Evolutionary conservation across 37 sponge, comb jelly and placozoan genomes (phyloP), one percentile per base, ranked within the genome.

Genomic region (Oopsacas minuta): DNA sequence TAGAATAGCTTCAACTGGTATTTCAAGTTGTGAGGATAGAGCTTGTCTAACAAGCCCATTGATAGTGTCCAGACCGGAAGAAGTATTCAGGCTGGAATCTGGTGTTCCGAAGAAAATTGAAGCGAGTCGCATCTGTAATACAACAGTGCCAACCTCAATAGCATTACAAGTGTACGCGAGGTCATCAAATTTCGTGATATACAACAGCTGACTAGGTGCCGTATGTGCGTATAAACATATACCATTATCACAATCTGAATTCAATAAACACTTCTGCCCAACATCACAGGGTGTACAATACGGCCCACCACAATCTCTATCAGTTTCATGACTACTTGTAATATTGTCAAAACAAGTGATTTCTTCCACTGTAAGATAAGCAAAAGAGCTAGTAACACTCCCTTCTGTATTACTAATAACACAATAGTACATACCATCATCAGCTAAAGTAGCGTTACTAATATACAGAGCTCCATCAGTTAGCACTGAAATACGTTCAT

Each of bases 281-380:
- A 75, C 51, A 37, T 81, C 87, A 52, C 94, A 93, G 32, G 89
- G 91, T 0, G 15, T 39, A 39, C 94, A 93, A 84, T 85, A 89
- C 0, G 51, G 36, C 17, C 94, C 94, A 37, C 94, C 94, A 84
- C 94, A 93, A 39, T 93, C 94, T 0, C 84, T 38, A 52, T 93
- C 94, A 7, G 91, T 93, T 83, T 93, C 94, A 84, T 93, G 94
- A 36, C n/a, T 37, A 37, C 52, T 52, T 23, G 49, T 46, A 0
- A 39, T 39, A 83, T 53, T 85, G 84, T 93, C 88, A 38, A 93
- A 91, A 81, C 94, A 93, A 28, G 94, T 91, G 0, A 83, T 61
- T 85, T 93, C 94, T 93, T 52, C 7, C 46, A 38, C 25, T 36
- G 30, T 15, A 0, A 84, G 49, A 7, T 36, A 12, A 85, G 10